Evolutionary conservation across 2,797 vertebrate genomes (phyloP).

Genomic region (Melanogrammus aeglefinus): DNA sequence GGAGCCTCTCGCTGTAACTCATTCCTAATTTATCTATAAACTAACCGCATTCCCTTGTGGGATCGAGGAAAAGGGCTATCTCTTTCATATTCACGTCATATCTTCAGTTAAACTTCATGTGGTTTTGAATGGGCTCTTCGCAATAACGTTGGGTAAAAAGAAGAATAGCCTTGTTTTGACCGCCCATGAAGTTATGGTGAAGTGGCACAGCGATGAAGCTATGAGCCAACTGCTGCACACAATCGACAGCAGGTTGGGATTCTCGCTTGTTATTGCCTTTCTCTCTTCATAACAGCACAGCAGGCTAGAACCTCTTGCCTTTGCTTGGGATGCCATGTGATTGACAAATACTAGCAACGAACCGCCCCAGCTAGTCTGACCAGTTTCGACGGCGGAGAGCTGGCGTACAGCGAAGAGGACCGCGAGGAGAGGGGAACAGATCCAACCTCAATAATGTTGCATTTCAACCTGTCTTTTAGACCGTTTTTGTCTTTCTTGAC

Average conservation of each 20-base stretch:
- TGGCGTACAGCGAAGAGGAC: neutral
- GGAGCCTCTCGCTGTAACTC: neutral
- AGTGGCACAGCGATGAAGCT: neutral
- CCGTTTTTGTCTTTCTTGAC: neutral
- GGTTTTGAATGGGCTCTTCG: neutral
- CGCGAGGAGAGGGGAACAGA: conserved; percentile 19
- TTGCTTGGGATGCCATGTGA: neutral
- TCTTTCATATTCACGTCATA: neutral
- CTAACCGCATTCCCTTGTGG: neutral
- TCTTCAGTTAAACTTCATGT: neutral
- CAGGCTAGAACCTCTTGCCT: neutral
- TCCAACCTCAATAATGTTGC: conserved; percentile 11
- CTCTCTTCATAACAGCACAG: neutral
- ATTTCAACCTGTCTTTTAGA: neutral
- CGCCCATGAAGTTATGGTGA: neutral
- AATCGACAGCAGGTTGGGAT: neutral
- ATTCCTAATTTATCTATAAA: neutral
- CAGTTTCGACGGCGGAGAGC: conserved; percentile 33
- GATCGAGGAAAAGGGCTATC: neutral
- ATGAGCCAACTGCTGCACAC: neutral
- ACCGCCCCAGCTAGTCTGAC: conserved; percentile 50
- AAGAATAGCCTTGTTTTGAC: neutral
- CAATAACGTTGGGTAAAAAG: neutral
- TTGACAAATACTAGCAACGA: neutral
- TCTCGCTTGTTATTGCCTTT: neutral